Conservation (phyloP, 1,140 invertebrate genomes). For the Drosophila ogumai region DNA sequence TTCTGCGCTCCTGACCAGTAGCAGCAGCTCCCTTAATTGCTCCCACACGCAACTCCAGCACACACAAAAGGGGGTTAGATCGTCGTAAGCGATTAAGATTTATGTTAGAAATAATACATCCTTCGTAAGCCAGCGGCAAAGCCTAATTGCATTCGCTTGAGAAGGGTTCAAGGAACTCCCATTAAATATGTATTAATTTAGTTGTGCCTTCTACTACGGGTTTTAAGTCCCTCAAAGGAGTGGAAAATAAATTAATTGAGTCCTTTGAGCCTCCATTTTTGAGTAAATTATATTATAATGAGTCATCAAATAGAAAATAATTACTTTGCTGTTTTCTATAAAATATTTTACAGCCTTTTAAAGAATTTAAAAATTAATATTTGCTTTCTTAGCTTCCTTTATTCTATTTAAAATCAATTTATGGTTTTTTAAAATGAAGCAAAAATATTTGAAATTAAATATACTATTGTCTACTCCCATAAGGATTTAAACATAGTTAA, state of each 20-base stretch:
- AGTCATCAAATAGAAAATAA: neutral
- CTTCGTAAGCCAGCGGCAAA: slow-evolving; percentile 47
- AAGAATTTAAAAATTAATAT: no score
- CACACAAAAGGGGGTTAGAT: slow-evolving; percentile 15
- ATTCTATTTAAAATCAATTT: no score
- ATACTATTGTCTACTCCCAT: no score
- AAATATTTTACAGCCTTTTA: no score
- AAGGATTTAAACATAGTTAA: no score
- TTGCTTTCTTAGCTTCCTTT: no score
- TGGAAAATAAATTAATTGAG: neutral
- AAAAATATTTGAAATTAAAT: no score
- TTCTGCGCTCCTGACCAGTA: neutral
- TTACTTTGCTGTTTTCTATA: neutral
- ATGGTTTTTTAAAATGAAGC: no score
- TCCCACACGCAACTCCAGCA: slow-evolving; percentile 32
- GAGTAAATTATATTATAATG: neutral
- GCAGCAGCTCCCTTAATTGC: slow-evolving; percentile 21
- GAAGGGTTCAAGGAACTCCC: slow-evolving; percentile 65
- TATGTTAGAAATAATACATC: slow-evolving; percentile 55
- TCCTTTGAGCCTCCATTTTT: neutral
- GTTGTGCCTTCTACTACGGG: neutral
- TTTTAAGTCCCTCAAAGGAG: neutral
- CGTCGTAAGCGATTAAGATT: slow-evolving; percentile 65
- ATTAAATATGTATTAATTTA: slow-evolving; percentile 31
- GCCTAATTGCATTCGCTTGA: slow-evolving; percentile 48